Evolutionary conservation across 2,113 vertebrate genomes (phyloP), one percentile per base, ranked within the genome.

Genomic region (Hucho hucho): DNA sequence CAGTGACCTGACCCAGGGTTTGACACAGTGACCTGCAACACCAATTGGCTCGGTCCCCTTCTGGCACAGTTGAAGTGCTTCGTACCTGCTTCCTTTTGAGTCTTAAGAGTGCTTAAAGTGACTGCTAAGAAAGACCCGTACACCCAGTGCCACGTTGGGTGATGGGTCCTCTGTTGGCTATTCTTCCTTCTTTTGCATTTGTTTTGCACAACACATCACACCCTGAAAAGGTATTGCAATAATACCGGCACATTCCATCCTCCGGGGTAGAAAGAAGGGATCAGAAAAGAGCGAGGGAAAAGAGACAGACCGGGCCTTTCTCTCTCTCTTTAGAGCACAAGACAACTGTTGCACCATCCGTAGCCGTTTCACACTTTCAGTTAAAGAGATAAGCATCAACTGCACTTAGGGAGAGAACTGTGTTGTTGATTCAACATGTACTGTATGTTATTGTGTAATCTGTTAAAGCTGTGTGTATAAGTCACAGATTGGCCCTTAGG

Each of bases 171-270:
- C 77, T 43, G 37, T 43, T 88, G 87, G 87, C 87, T n/a, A 78
- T 80, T 89, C 75, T 77, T 86, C 75, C 75, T 83, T 64, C 24
- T 83, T 86, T 78, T 53, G 87, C 86, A 86, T 83, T 76, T 85
- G 80, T 88, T 53, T 89, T 91, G 90, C 89, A 91, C 86, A 86
- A 86, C n/a, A 58, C 90, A 89, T 89, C 79, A 58, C 11, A 80
- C 76, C 32, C 83, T 76, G 65, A 46, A 81, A 80, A 86, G 86
- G 84, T 87, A 81, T 81, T 76, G 81, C 79, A 83, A 77, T 80
- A 87, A 85, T 70, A 86, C 75, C 63, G 82, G 78, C 83, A 83
- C 83, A 91, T 88, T 89, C 85, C 82, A 80, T 68, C 78, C 78
- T 85, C 80, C 14, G 46, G 81, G 81, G 71, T 47, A 58, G 69